phyloP scores from a whole-genome alignment of 2,113 vertebrate genomes.

The Apus apus region DNA sequence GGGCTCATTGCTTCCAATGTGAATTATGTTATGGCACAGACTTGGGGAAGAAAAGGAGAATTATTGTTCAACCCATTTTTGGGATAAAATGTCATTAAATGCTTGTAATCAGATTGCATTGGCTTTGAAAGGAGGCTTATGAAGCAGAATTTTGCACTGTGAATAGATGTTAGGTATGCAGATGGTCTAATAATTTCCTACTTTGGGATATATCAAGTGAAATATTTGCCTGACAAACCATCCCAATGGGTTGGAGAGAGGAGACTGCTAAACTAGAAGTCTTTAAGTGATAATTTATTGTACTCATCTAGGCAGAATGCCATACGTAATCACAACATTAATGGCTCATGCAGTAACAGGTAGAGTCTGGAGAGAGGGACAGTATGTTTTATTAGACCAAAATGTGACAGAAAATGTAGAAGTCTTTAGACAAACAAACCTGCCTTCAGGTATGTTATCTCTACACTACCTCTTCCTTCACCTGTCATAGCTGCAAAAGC shows the following conservation, averaged over 20 bases:
- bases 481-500: not conserved
- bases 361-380: not conserved
- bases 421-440: not conserved
- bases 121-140: not conserved
- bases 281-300: not conserved
- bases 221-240: not conserved
- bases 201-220: not conserved
- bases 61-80: not conserved
- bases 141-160: not conserved
- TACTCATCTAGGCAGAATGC: not conserved
- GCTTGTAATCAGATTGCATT: not conserved
- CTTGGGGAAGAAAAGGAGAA: not conserved
- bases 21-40: not conserved
- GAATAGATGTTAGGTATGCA: not conserved
- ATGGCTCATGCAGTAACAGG: rapidly evolving
- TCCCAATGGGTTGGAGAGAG: not conserved
- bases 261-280: not conserved
- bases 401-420: not conserved
- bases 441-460: not conserved
- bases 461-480: not conserved
- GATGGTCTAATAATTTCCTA: not conserved
- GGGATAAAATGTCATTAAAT: not conserved
- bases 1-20: not conserved
- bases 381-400: not conserved
- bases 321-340: not conserved